Base-by-base conservation (phyloP, 2,113 vertebrate genomes). In the Alexandromys fortis region DNA sequence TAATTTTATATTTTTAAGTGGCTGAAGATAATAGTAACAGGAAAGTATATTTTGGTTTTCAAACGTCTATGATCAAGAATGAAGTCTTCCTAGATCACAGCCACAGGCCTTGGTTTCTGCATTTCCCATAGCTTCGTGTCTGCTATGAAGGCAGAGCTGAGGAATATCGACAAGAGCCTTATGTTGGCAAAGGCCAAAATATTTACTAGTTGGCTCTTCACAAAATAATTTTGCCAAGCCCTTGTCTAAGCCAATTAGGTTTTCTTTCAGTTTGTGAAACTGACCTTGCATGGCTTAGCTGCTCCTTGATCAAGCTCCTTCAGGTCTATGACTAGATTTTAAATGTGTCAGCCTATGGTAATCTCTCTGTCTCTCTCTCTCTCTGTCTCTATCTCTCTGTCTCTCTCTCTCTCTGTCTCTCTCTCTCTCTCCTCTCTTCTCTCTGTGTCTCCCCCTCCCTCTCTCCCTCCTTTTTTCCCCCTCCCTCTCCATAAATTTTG, bases 241-340 rank as follows among this genome's bases (percentile, higher is more conserved):
- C 76, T 93, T 93, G 63, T 95, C 96, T 95, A 91, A 63, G 49
- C 49, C 89, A 95, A 92, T 96, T 93, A 78, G 35, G 45, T 89
- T 92, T 95, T 90, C 95, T 91, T 95, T 91, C 77, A 38, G 67
- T 92, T 55, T 96, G 91, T 89, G 83, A 96, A 96, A 96, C 12
- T 89, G 82, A 91, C 82, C 92, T 72, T n/a, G 30, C 49, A 58
- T 63, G 61, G 33, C 82, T 35, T 67, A 83, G n/a, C 38, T 78
- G 47, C n/a, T 61, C 49, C 65, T 4, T 96, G 42, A 87, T 83
- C 95, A 94, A 79, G 89, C 77, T 83, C 76, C 76, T 81, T 70
- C 26, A 93, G 75, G 90, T 61, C 55, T 90, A 88, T 91, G 61
- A 82, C 38, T 87, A 61, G 72, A 89, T 82, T 88, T 81, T 85